Evolutionary conservation across 2,113 vertebrate species (phyloP).

Genomic region (Orthonyx spaldingii): DNA sequence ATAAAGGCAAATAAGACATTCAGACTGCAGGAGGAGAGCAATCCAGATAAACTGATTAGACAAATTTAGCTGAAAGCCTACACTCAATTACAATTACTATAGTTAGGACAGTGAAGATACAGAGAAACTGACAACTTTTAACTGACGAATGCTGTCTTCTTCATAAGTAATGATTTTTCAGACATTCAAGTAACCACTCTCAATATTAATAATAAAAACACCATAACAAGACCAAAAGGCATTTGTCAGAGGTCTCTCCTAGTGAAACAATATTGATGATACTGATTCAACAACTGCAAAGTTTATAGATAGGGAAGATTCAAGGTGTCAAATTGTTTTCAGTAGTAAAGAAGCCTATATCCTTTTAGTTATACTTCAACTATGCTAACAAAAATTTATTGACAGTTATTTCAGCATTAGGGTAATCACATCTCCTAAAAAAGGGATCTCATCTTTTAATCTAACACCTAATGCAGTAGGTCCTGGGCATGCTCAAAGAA

Average conservation of each 20-base stretch:
- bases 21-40: neutral
- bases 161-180: neutral
- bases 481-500: neutral
- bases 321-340: neutral
- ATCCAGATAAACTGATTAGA: neutral
- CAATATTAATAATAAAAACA: neutral
- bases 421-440: neutral
- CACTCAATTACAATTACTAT: neutral
- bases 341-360: neutral
- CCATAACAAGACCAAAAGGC: accelerated
- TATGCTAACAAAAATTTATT: neutral
- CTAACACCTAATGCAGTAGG: neutral
- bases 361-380: neutral
- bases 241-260: neutral
- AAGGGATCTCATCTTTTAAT: neutral
- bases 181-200: neutral
- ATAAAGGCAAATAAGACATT: neutral
- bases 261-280: neutral
- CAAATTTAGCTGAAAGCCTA: neutral
- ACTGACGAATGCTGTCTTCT: neutral
- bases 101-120: neutral
- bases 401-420: neutral
- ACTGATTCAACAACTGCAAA: neutral
- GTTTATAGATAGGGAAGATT: neutral
- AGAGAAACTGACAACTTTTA: neutral